Evolutionary conservation across 2,113 vertebrate species (phyloP), one percentile per base, ranked within the genome.

Genomic region (Athene noctua): DNA sequence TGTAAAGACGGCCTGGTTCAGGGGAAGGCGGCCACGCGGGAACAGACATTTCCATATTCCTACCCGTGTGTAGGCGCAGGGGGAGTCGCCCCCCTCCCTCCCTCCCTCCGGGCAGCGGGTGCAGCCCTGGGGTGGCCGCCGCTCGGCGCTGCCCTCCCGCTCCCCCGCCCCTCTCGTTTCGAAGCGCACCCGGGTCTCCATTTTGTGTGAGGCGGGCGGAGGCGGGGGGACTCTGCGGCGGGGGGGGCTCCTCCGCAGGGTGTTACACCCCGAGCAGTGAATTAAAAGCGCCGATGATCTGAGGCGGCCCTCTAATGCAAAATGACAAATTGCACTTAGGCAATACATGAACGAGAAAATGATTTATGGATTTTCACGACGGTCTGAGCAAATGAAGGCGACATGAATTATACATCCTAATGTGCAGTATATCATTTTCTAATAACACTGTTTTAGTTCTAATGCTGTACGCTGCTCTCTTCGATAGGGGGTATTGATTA

Each of bases 321-420:
- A 92, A 94, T 97, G 98, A 98, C 98, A 98, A 98, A 98, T 98
- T 93, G 97, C 97, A 93, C 97, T 98, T 97, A 95, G 97, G 97
- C 96, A 46, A 94, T 96, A 97, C 97, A 94, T 87, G 97, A 97
- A 97, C 93, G 96, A 98, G 98, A 98, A 98, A 97, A 97, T 98
- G 98, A 98, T 98, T 97, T 98, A 98, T 98, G 97, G 98, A 98
- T 98, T 98, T 98, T 97, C 96, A 83, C 96, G 95, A 95, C 97
- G 94, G 97, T 63, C 97, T 90, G 94, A 96, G 94, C 97, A 97
- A 97, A 97, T 96, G 98, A 97, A 98, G 97, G 97, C 95, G 97
- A 96, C 97, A 80, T 98, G 98, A 98, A 98, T 98, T 98, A 98
- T 97, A 97, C 95, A 97, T 97, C 97, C 97, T 98, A 97, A 98